Evolutionary conservation across 2,797 vertebrate genomes (phyloP).

Genomic region (Fringilla coelebs): DNA sequence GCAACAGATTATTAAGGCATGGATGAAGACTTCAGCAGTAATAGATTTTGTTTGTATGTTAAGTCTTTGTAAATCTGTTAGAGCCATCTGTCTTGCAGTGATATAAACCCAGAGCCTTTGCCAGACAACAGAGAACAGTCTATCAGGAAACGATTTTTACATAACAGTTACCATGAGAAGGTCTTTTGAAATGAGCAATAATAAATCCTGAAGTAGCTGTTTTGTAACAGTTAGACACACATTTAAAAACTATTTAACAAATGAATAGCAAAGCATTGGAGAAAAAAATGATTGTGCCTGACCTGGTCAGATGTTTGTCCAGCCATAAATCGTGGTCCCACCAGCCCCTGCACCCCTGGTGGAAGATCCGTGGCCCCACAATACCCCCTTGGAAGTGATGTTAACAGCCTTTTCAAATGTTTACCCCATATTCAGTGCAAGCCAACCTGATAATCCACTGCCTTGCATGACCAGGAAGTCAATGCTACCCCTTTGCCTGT

Average conservation of each 20-base stretch:
- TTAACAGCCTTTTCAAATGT: not conserved
- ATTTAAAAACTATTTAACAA: constrained; percentile 41
- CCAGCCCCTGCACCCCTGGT: not conserved
- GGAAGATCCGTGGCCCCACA: not conserved
- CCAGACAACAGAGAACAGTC: constrained; percentile 58
- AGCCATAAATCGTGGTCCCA: not conserved
- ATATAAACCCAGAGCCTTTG: constrained; percentile 57
- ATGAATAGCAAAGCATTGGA: not conserved
- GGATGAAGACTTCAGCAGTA: constrained; percentile 61
- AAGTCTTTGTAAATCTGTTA: constrained; percentile 61
- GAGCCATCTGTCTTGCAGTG: constrained; percentile 61
- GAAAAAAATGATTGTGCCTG: not conserved
- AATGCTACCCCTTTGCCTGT: not conserved
- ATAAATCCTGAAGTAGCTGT: constrained; percentile 56
- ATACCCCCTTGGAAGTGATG: accelerated
- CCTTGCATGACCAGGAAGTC: not conserved
- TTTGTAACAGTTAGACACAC: constrained; percentile 34
- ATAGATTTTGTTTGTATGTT: constrained; percentile 58
- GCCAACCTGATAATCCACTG: not conserved
- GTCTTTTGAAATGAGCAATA: constrained; percentile 51
- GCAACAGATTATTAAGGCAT: constrained; percentile 58
- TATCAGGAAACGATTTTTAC: constrained; percentile 66
- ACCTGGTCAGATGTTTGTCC: not conserved
- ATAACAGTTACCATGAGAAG: constrained; percentile 56
- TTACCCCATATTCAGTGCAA: not conserved